Evolutionary conservation across 2,888 invertebrate genomes (phyloP), one percentile per base, ranked within the genome.

Genomic region (Belgica antarctica): DNA sequence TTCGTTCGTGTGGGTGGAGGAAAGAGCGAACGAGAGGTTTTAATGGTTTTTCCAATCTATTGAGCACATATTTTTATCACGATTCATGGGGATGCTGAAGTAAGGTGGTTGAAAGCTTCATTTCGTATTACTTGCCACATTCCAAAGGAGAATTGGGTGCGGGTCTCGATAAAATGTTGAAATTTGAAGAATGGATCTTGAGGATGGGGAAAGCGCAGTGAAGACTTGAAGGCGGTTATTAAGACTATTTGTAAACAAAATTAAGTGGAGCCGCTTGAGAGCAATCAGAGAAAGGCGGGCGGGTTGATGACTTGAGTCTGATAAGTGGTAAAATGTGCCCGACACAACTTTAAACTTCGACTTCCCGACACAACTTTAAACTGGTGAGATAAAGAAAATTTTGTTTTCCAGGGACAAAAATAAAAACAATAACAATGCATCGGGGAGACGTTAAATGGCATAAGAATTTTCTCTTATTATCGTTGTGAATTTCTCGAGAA

Each of bases 31-130:
- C 52, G 52, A 19, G 52, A 52, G 19, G 52, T 41, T 31, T 41
- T 41, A 41, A 41, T 41, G 41, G 41, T 41, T 41, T 31, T 41
- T 41, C 41, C 41, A 41, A 41, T 41, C 41, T 41, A 41, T 41
- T 41, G 41, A 41, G 41, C 41, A 41, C 41, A 41, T 41, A 41
- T 41, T 41, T 41, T 41, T 10, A 41, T 41, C 41, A 41, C 41
- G 41, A 41, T 15, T 41, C 41, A n/a, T n/a, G 41, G n/a, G n/a
- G n/a, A n/a, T n/a, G n/a, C n/a, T n/a, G n/a, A n/a, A n/a, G n/a
- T n/a, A n/a, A n/a, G n/a, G n/a, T n/a, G n/a, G n/a, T n/a, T n/a
- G n/a, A n/a, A n/a, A n/a, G n/a, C n/a, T n/a, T n/a, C n/a, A n/a
- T n/a, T n/a, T n/a, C n/a, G n/a, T n/a, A n/a, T n/a, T n/a, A n/a